These are phyloP conservation scores for Luscinia luscinia DNA, from an alignment of 2,797 vertebrate species.

Conservation along the genomic window DNA sequence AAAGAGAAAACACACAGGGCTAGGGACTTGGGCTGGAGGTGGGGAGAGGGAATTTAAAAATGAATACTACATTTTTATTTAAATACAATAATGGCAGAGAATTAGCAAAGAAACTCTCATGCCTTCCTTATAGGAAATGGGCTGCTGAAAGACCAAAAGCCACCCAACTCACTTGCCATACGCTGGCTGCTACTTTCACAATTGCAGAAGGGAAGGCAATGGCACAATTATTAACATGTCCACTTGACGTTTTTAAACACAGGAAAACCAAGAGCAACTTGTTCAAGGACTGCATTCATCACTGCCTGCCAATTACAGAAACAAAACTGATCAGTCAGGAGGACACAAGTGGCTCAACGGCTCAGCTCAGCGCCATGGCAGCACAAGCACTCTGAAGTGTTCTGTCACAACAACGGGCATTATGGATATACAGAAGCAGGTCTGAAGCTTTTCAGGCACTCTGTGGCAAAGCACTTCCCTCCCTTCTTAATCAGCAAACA, in stretches of 20 bases:
- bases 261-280: constrained; percentile 30
- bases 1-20: background rate
- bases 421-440: background rate
- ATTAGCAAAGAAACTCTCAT: background rate
- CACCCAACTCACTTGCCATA: fast-evolving
- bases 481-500: background rate
- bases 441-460: background rate
- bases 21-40: background rate
- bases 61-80: background rate
- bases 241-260: constrained; percentile 30
- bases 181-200: background rate
- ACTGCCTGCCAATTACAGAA: constrained; percentile 36
- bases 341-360: background rate
- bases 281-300: constrained; percentile 52
- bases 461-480: background rate
- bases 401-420: background rate
- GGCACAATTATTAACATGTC: background rate
- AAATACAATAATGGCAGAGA: background rate
- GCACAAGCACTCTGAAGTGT: background rate
- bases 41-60: background rate
- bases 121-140: background rate
- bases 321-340: constrained; percentile 41
- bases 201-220: background rate
- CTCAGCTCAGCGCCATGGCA: fast-evolving
- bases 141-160: background rate